A percentile compares a stretch with the other conserved stretches of the same genome.
Conservation (phyloP, 2,888 invertebrate genomes). For the Quadroppia sp. region DNA sequence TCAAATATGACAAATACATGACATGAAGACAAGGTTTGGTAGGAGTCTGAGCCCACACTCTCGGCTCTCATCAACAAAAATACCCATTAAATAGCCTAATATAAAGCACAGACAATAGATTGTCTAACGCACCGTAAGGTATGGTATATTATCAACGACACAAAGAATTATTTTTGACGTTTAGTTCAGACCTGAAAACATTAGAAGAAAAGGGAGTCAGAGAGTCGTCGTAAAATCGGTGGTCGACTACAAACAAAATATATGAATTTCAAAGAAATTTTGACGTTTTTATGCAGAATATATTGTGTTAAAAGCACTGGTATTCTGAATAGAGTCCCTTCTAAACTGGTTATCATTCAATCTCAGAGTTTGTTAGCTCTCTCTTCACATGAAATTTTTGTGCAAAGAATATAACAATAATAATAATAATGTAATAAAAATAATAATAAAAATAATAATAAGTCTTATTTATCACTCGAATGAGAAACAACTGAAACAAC, state of each 20-base stretch:
- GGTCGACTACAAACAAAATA: not conserved
- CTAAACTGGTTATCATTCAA: constrained; percentile 32
- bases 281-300: not conserved
- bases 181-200: not conserved
- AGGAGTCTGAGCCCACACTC: not conserved
- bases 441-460: not conserved
- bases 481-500: constrained; percentile 29
- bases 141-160: not conserved
- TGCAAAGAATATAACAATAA: not conserved
- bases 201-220: not conserved
- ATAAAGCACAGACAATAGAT: not conserved
- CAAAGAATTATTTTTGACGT: constrained; percentile 23
- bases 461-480: constrained; percentile 7
- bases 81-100: not conserved
- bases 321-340: not conserved
- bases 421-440: too few relatives aligned
- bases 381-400: not conserved
- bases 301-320: not conserved
- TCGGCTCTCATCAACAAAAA: not conserved
- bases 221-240: not conserved
- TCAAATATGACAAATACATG: constrained; percentile 29
- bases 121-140: not conserved
- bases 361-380: constrained; percentile 20
- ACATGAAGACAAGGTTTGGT: constrained; percentile 16
- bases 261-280: not conserved